These are phyloP conservation scores for Parazoanthus atlanticus DNA, from an alignment of 92 coral and sea anemone species.

Conservation along the genomic window DNA sequence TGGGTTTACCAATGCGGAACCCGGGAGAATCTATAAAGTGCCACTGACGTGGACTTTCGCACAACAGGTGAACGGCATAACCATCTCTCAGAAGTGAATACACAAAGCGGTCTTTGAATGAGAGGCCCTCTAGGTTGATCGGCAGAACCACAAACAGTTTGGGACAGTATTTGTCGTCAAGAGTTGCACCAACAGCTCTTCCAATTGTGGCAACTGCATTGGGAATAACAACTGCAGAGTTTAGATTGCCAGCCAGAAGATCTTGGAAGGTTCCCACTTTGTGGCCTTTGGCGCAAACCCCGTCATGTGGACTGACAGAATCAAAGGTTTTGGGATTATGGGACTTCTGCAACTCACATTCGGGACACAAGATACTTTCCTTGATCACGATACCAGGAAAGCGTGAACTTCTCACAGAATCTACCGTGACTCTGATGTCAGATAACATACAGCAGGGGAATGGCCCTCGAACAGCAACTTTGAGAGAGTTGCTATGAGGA, in stretches of 20 bases:
- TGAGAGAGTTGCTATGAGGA: constrained; percentile 46
- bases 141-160: constrained; percentile 53
- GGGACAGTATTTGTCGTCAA: constrained; percentile 43
- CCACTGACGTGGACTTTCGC: constrained; percentile 54
- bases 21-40: constrained; percentile 54
- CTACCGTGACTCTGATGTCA: constrained; percentile 30
- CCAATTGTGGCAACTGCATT: neutral
- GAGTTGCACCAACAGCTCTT: constrained; percentile 33
- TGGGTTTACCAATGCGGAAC: constrained; percentile 55
- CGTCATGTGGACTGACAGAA: constrained; percentile 11
- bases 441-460: constrained; percentile 42
- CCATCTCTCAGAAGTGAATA: constrained; percentile 50
- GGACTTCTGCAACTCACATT: constrained; percentile 43
- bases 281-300: constrained; percentile 48
- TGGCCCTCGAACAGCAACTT: constrained; percentile 49
- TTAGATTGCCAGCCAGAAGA: constrained; percentile 16
- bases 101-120: constrained; percentile 44
- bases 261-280: neutral
- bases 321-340: constrained; percentile 21
- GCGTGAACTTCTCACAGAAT: constrained; percentile 23
- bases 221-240: constrained; percentile 2
- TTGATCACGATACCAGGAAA: constrained; percentile 27
- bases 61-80: constrained; percentile 52
- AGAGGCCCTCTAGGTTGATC: constrained; percentile 41
- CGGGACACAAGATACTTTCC: constrained; percentile 45